These are phyloP conservation scores for Pangasius mekongensis DNA, from an alignment of 2,797 vertebrate species.

Conservation along the genomic window DNA sequence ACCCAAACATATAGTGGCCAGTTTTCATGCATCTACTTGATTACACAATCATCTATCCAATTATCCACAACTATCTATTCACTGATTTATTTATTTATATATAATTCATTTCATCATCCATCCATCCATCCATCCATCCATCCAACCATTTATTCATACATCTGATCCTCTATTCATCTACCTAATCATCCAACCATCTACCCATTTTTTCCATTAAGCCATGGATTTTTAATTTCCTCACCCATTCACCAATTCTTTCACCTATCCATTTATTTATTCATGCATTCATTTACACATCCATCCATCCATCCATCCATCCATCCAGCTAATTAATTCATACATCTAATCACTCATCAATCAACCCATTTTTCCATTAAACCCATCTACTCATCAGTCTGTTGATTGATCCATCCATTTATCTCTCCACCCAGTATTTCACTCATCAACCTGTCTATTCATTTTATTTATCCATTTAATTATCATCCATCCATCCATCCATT, in stretches of 20 bases:
- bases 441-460: background rate
- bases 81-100: background rate
- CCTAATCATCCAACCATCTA: background rate
- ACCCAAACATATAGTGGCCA: background rate
- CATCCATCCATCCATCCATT: background rate
- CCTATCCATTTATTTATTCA: background rate
- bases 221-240: background rate
- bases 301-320: background rate
- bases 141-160: background rate
- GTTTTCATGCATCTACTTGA: background rate
- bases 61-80: background rate
- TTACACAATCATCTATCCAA: background rate
- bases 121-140: background rate
- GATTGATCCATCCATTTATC: background rate
- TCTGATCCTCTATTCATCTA: background rate
- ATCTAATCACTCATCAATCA: background rate
- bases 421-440: background rate
- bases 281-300: background rate
- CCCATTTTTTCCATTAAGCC: background rate
- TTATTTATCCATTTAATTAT: background rate
- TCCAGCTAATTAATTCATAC: background rate
- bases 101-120: background rate
- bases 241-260: background rate
- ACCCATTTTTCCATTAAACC: background rate
- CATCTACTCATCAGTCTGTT: background rate